Conservation (phyloP, 2,888 invertebrate genomes). For the Hydrotaea cyrtoneurina region DNA sequence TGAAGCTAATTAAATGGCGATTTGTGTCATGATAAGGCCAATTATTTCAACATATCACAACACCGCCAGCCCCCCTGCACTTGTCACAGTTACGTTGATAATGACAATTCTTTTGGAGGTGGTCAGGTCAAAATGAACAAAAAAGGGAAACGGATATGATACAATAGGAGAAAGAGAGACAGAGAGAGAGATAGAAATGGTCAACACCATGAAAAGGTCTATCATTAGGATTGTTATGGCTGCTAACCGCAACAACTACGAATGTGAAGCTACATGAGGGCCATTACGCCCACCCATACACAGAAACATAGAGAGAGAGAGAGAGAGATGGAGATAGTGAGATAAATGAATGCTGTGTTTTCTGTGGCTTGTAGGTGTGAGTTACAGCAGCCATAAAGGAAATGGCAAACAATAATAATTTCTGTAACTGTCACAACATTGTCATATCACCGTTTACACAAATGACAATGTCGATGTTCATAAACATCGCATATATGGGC, state of each 20-base stretch:
- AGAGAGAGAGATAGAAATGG: neutral
- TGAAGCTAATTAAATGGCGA: slow-evolving; percentile 76
- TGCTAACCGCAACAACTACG: neutral
- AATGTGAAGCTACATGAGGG: neutral
- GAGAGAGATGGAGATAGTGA: neutral
- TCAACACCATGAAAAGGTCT: slow-evolving; percentile 11
- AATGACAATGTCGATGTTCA: neutral
- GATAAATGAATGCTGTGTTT: neutral
- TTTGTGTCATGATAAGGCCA: slow-evolving; percentile 77
- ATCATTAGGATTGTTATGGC: slow-evolving; percentile 12
- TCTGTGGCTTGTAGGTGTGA: neutral
- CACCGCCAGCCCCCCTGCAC: neutral
- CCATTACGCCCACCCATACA: neutral
- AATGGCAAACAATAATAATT: slow-evolving; percentile 51
- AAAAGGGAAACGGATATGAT: neutral
- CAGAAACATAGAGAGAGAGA: neutral
- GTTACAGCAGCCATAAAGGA: slow-evolving; percentile 18
- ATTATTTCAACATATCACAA: slow-evolving; percentile 72
- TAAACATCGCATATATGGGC: no score
- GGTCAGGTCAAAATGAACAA: neutral
- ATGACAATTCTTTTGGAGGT: neutral
- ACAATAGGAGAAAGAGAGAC: no score
- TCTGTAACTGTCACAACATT: slow-evolving; percentile 54
- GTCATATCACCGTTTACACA: neutral
- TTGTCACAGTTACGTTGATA: neutral